Base-by-base conservation (phyloP, 2,113 vertebrate species). In the Mungos mungo region DNA sequence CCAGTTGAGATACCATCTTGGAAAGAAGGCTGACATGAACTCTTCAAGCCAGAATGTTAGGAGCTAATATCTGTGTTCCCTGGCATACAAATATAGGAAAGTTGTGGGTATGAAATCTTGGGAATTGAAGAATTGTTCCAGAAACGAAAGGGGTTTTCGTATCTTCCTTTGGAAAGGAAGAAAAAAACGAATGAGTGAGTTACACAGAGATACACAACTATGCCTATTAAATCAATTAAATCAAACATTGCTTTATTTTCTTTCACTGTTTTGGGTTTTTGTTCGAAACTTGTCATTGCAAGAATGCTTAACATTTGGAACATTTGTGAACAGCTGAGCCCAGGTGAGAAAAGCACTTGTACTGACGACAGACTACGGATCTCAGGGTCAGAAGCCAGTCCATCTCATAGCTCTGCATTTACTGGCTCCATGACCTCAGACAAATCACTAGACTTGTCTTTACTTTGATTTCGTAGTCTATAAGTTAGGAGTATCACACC, bases 41-140 rank as follows among this genome's bases (percentile, higher is more conserved):
- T 72, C 83, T 95, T 94, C 54, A 85, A 92, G n/a, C 71, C 80
- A 96, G 66, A 97, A 96, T 41, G 16, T 95, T 57, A 85, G 15
- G 29, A 71, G 0, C 92, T 45, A 25, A 25, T 9, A 35, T 83
- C 31, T 95, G 19, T 76, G 41, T 31, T 97, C 92, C 93, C 13
- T 18, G 1, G 4, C 27, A 54, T 85, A 83, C 23, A 81, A 76
- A 72, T 35, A 54, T 35, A 84, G 41, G 69, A 82, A 52, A 41
- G 27, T 6, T 7, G 2, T 63, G 16, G 63, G 74, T 50, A 90
- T 65, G 54, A 76, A 71, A 47, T 5, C 41, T 1, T 47, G 50
- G 29, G 68, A 94, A 29, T 86, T 29, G 66, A 71, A 90, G 90
- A 89, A 29, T 1, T 84, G 4, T 88, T 90, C 16, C 33, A 54